These are phyloP conservation scores for Halictus quadricinctus DNA, from an alignment of 2,888 invertebrate genomes.

Conservation along the genomic window DNA sequence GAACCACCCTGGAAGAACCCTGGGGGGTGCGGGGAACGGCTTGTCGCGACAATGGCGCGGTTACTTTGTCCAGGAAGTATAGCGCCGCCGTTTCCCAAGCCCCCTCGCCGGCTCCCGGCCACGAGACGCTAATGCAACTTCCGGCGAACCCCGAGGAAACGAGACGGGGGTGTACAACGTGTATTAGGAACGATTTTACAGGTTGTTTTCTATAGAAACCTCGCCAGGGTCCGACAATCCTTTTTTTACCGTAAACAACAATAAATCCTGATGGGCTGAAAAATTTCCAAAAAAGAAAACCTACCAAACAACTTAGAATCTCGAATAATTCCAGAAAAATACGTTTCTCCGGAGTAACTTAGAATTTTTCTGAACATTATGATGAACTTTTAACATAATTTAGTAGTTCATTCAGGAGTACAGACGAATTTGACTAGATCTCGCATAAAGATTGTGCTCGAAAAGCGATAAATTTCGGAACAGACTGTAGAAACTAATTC, in stretches of 20 bases:
- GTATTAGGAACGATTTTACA: slow-evolving; percentile 58
- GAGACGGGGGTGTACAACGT: slow-evolving; percentile 52
- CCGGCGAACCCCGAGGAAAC: slow-evolving; percentile 62
- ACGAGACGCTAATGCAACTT: slow-evolving; percentile 73
- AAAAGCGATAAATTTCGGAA: not conserved
- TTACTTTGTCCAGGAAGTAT: slow-evolving; percentile 76
- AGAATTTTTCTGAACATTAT: too few species aligned
- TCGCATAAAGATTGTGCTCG: not conserved
- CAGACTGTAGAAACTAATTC: not conserved
- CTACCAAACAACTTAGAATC: not conserved
- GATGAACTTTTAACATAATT: too few species aligned
- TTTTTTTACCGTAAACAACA: not conserved
- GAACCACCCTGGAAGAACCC: slow-evolving; percentile 18
- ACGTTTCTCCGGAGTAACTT: too few species aligned
- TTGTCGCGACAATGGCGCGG: slow-evolving; percentile 73
- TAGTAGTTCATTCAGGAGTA: too few species aligned
- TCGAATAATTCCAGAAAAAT: too few species aligned
- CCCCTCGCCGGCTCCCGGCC: slow-evolving; percentile 58
- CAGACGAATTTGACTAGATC: not conserved
- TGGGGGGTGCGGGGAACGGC: slow-evolving; percentile 57
- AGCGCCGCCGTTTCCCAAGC: slow-evolving; percentile 57
- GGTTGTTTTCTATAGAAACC: slow-evolving; percentile 34
- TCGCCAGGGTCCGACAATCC: slow-evolving; percentile 2
- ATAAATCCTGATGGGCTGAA: not conserved
- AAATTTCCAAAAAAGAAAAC: not conserved